Evolutionary conservation across 2,888 invertebrate genomes (phyloP).

Genomic region (Drosophila crucigera): DNA sequence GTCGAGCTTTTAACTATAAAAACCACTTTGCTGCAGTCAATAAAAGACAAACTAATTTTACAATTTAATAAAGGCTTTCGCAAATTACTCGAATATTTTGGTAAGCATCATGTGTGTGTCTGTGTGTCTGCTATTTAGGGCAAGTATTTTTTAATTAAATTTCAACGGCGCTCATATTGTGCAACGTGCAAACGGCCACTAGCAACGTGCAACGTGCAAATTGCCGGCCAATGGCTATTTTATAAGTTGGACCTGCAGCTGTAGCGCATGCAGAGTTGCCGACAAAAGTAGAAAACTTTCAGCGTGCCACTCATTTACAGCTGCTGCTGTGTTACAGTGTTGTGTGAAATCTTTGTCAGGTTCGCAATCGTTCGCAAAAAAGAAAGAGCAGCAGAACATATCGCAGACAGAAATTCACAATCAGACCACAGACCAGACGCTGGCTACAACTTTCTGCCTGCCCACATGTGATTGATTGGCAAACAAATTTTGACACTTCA

Average conservation of each 20-base stretch:
- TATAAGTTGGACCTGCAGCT: background rate
- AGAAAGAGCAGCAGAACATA: background rate
- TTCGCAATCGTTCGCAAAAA: conserved; percentile 4
- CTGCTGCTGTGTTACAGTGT: conserved; percentile 27
- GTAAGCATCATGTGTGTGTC: conserved; percentile 14
- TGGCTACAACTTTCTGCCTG: conserved; percentile 18
- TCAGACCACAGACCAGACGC: conserved; percentile 44
- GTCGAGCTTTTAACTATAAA: background rate
- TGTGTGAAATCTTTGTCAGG: conserved; percentile 40
- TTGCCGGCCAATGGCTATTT: conserved; percentile 26
- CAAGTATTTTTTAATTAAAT: conserved; percentile 78
- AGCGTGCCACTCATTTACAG: conserved; percentile 18
- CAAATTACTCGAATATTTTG: conserved; percentile 70
- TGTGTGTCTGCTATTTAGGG: conserved; percentile 59
- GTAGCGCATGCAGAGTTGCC: conserved; percentile 5
- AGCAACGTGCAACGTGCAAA: conserved; percentile 26
- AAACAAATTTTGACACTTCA: conserved; percentile 79
- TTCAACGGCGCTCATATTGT: conserved; percentile 49
- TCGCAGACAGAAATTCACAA: conserved; percentile 25
- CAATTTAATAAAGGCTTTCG: conserved; percentile 67
- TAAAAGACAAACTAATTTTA: conserved; percentile 66
- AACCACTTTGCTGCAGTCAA: conserved; percentile 4
- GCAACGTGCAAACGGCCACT: conserved; percentile 11
- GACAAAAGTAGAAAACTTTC: conserved; percentile 5
- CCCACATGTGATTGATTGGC: conserved; percentile 73